Base-by-base conservation (phyloP, 1,140 invertebrate species). In the Heliconius himera region DNA sequence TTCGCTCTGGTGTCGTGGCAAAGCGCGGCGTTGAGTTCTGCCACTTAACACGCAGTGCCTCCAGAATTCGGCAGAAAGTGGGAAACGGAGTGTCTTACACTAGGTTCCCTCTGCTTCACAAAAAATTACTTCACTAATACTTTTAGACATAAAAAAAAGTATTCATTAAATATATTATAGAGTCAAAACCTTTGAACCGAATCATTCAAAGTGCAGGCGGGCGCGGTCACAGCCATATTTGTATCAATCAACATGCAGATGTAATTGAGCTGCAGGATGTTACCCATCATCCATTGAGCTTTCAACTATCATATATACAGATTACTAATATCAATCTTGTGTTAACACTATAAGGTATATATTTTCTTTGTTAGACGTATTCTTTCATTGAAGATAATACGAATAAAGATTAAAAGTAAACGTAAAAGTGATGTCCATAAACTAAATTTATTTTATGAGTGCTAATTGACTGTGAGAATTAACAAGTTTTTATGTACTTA, bases 221-320 rank as follows among this genome's bases (percentile, higher is more conserved):
- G 79, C 80, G 78, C 74, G 71, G 56, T 74, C 60, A 76, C 78
- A 80, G 84, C 85, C 73, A 81, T 80, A 84, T 86, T 85, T 80
- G 77, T 87, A 91, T 88, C 88, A 90, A 90, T 90, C 89, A 88
- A 88, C 86, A 81, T 91, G 87, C 87, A 86, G 83, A 84, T 89
- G 89, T 89, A 92, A 92, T 92, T 89, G 88, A 89, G 85, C 89
- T 83, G 84, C 90, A 93, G 90, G 90, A 91, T 91, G 90, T 87
- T 85, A 80, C 87, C 86, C 85, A 91, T 92, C 84, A 88, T 81
- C 81, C 86, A 90, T 91, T 91, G 84, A 91, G 79, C 79, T 80
- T 80, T 80, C 79, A 76, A 77, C 71, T 70, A 73, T 72, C 46
- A 72, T 13, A 77, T 66, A 22, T 73, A 70, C 70, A 72, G 66